Evolutionary conservation across 2,797 vertebrate species (phyloP), one percentile per base, ranked within the genome.

Genomic region (Adelosebastes latens): DNA sequence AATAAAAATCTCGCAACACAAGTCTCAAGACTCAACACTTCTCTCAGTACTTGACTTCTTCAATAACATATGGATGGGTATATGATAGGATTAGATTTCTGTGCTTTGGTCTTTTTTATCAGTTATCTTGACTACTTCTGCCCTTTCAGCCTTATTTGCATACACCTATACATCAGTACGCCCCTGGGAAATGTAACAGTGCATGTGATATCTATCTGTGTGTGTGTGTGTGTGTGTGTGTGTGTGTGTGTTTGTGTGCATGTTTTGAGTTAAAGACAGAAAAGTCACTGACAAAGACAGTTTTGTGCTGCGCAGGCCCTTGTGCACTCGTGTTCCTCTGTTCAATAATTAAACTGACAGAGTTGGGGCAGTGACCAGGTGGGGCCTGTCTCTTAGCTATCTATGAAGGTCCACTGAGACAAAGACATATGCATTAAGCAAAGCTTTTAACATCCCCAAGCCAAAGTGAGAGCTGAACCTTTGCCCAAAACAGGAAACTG

Each of bases 291-390:
- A 80, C 55, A 58, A 55, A 59, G 24, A 72, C 46, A 61, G 2
- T 61, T 29, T 74, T 65, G 63, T 59, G 56, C 76, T 18, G 25
- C 8, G 18, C 32, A 60, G 63, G 42, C 69, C 34, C 27, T 8
- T 42, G 29, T 65, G 63, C 63, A 9, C 60, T 71, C 9, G 6
- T 59, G 59, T 83, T 80, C 72, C 61, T 59, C 74, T 87, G 74
- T 82, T 94, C 74, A 93, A 92, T 94, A 89, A 94, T 95, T 93
- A 85, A 94, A 89, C 53, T 34, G 75, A 81, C 72, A 92, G 78
- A 77, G 84, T 80, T 77, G 24, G 16, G 75, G 64, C 55, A 58
- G 82, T 79, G 80, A 89, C 87, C 77, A 81, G 83, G 73, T 85
- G 67, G 59, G 65, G 18, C 60, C 56, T 80, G 60, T 75, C 78